Evolutionary conservation across 2,797 vertebrate genomes (phyloP).

Genomic region (Lates japonicus): DNA sequence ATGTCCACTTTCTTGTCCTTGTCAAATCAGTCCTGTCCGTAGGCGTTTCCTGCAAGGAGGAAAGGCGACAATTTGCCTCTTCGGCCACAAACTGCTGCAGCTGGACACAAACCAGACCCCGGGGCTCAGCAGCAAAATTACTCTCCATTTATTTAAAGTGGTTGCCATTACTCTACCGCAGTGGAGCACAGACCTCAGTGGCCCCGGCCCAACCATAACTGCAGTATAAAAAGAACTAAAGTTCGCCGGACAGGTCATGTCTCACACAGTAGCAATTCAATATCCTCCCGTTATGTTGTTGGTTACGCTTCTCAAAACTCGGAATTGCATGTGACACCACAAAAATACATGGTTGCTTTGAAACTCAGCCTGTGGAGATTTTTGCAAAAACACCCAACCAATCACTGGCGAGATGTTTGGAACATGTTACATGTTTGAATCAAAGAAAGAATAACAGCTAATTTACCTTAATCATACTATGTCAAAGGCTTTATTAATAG

Average conservation of each 20-base stretch:
- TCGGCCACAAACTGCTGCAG: slow-evolving; percentile 79
- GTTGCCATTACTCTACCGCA: slow-evolving; percentile 74
- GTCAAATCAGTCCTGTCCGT: slow-evolving; percentile 62
- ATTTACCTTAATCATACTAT: slow-evolving; percentile 61
- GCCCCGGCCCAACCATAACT: slow-evolving; percentile 80
- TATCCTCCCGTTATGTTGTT: slow-evolving; percentile 81
- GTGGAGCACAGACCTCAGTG: slow-evolving; percentile 73
- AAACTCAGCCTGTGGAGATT: slow-evolving; percentile 65
- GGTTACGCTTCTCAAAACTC: slow-evolving; percentile 82
- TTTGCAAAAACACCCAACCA: slow-evolving; percentile 58
- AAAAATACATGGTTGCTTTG: slow-evolving; percentile 84
- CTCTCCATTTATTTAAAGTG: slow-evolving; percentile 83
- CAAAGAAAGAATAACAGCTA: slow-evolving; percentile 69
- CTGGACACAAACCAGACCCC: slow-evolving; percentile 79
- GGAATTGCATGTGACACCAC: slow-evolving; percentile 79
- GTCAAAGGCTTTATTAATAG: slow-evolving; percentile 62
- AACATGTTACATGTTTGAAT: slow-evolving; percentile 62
- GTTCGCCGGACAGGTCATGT: slow-evolving; percentile 86
- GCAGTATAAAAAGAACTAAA: slow-evolving; percentile 78
- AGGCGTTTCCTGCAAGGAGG: slow-evolving; percentile 67
- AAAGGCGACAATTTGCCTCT: slow-evolving; percentile 83
- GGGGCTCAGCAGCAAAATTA: slow-evolving; percentile 69
- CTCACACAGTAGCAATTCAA: slow-evolving; percentile 83
- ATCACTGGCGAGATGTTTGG: slow-evolving; percentile 64
- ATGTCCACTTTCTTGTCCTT: slow-evolving; percentile 74